A percentile compares a stretch with the other conserved stretches of the same genome.
Conservation (phyloP, 2,888 invertebrate species). For the Idaea dimidiata region DNA sequence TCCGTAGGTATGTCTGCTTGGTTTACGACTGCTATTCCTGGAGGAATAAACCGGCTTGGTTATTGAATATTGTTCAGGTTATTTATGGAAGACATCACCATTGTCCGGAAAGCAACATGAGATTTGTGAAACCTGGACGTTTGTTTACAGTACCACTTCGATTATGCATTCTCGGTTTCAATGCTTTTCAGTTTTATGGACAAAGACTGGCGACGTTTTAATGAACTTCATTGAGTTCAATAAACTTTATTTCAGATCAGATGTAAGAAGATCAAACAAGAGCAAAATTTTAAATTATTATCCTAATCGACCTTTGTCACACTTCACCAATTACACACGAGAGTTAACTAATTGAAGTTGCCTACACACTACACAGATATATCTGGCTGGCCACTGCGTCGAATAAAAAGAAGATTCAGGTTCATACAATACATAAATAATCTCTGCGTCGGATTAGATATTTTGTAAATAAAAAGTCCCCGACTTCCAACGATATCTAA, state of each 20-base stretch:
- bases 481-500: no score
- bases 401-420: no score
- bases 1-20: slow-evolving; percentile 77
- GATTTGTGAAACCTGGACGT: slow-evolving; percentile 46
- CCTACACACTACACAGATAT: no score
- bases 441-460: no score
- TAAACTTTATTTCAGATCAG: not conserved
- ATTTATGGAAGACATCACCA: slow-evolving; percentile 75
- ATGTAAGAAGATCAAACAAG: no score
- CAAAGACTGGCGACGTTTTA: slow-evolving; percentile 12
- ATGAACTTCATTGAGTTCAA: slow-evolving; percentile 17
- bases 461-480: no score
- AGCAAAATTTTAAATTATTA: no score
- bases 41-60: slow-evolving; percentile 72
- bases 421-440: no score
- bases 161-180: slow-evolving; percentile 17
- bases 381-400: no score
- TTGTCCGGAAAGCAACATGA: slow-evolving; percentile 56
- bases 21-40: slow-evolving; percentile 78
- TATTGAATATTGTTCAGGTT: slow-evolving; percentile 78
- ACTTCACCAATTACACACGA: no score
- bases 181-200: slow-evolving; percentile 7
- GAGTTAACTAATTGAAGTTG: no score
- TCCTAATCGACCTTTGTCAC: no score
- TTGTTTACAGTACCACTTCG: slow-evolving; percentile 40